Percentiles rank a stretch among this genome's conserved stretches.
phyloP scores from a whole-genome alignment of 2,797 vertebrate genomes.

The Pantherophis vulpinus region DNA sequence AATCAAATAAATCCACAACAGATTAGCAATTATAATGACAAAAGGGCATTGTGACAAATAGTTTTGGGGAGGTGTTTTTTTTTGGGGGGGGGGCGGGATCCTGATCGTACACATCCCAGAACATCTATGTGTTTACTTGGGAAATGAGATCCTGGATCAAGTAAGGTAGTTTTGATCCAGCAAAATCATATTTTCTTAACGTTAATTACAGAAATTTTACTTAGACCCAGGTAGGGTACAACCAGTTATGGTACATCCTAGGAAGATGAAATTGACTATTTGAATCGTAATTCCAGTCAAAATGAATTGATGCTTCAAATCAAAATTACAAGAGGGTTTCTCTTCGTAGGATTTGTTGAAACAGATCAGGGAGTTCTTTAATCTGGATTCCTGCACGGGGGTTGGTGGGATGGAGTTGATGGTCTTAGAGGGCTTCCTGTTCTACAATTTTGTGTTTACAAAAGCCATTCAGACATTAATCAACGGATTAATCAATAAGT shows the following conservation, averaged over 20 bases:
- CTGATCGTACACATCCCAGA: background rate
- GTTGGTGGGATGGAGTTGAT: no score
- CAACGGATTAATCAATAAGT: no score
- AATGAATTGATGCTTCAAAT: background rate
- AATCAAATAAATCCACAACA: background rate
- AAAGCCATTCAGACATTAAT: no score
- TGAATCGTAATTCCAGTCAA: background rate
- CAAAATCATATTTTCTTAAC: background rate
- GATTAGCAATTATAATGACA: background rate
- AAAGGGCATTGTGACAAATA: background rate
- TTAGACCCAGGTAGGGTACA: background rate
- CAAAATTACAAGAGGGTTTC: background rate
- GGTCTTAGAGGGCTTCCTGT: no score
- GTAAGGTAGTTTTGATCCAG: background rate
- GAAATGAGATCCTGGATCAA: background rate
- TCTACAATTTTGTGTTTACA: no score
- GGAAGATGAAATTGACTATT: background rate
- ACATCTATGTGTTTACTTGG: background rate
- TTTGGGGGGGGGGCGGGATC: background rate
- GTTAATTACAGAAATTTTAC: background rate
- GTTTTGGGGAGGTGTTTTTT: background rate
- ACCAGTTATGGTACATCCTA: background rate
- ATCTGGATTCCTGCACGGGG: background rate
- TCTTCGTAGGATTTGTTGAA: background rate
- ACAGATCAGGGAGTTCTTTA: background rate